Base-by-base conservation (phyloP, 53 echinoderm and acorn worm genomes). In the Crossaster papposus region DNA sequence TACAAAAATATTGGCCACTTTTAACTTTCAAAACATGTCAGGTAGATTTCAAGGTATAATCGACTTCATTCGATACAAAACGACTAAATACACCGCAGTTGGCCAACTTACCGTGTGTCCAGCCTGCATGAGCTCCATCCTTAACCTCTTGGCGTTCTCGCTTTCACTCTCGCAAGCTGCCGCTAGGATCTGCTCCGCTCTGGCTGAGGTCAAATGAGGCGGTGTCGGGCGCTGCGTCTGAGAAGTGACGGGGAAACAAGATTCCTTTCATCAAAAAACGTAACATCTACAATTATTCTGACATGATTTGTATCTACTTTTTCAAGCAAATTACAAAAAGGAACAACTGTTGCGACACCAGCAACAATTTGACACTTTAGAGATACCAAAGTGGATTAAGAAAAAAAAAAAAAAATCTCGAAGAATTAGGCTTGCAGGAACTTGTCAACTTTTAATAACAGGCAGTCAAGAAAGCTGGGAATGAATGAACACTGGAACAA, bases 81-180 rank as follows among this genome's bases (percentile, higher is more conserved):
- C 7, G 8, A 52, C 7, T 52, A 15, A 58, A 4, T 58, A 20
- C 12, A 11, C 12, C 10, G n/a, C 26, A 26, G 22, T 18, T 18
- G 24, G 28, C 24, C 3, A 28, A 26, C 91, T 78, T 84, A 92
- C 94, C 51, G 92, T 91, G 80, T 94, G 94, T 31, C 94, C 91
- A 4, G 94, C 94, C 44, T 97, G 99, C 90, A 96, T 88, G 8
- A 99, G 94, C 80, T 99, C 99, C 93, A 99, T 93, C 2, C 99
- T 89, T 92, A 99, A 89, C 70, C 99, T 94, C 79, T 96, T 96
- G 14, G 99, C 99, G 70, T 99, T 99, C 51, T 99, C 99, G 77
- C 99, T 99, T 76, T 99, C 99, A 71, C 99, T 99, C 85, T 99
- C 96, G 53, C 99, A 99, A 10, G 99, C 99, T 2, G 99, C 99